phyloP scores from a whole-genome alignment of 2,113 vertebrate species.

The Hystrix brachyura region DNA sequence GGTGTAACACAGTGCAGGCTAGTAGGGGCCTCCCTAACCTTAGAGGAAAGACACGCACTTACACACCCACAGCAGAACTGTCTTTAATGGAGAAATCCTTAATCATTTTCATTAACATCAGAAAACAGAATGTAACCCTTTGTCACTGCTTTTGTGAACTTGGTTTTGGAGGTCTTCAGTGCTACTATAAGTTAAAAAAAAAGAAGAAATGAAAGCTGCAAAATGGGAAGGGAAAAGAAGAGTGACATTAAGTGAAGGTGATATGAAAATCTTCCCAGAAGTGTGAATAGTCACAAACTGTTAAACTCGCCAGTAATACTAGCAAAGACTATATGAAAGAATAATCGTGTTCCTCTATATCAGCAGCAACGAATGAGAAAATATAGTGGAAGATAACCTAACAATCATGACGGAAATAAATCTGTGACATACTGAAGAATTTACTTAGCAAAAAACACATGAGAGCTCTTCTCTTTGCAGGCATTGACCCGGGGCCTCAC shows the following conservation, averaged over 20 bases:
- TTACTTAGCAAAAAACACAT: background rate
- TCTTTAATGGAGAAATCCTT: background rate
- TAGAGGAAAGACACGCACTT: background rate
- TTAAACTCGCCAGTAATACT: background rate
- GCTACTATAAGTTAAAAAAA: background rate
- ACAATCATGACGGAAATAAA: background rate
- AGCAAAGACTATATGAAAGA: background rate
- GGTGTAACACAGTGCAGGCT: background rate
- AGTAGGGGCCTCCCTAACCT: background rate
- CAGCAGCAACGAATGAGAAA: background rate
- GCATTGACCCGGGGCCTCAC: background rate
- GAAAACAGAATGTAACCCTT: background rate
- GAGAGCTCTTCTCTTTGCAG: background rate
- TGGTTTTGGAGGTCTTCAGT: background rate
- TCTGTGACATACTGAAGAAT: background rate
- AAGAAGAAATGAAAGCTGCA: background rate
- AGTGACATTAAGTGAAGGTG: background rate
- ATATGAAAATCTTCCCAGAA: background rate
- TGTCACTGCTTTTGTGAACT: background rate
- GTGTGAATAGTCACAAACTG: background rate
- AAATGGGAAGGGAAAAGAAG: background rate
- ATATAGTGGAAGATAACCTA: background rate
- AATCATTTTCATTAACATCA: background rate
- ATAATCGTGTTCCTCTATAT: background rate
- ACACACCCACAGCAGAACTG: background rate